A percentile compares a stretch with the other conserved stretches of the same genome.
Evolutionary conservation across 2,797 vertebrate genomes (phyloP).

Genomic region (Emydoidea blandingii): DNA sequence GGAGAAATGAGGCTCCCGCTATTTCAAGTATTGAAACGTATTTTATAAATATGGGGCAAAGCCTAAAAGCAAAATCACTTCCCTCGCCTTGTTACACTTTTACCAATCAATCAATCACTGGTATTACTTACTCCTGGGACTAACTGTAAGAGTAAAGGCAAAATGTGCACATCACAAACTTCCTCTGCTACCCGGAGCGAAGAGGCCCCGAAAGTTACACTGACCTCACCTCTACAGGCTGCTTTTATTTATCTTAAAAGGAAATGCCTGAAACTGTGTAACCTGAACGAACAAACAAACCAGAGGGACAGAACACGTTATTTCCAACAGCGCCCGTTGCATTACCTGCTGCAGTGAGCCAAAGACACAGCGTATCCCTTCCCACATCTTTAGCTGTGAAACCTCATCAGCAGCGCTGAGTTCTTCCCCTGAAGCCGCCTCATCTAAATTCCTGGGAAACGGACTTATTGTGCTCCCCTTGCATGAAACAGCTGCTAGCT

Average conservation of each 20-base stretch:
- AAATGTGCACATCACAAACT: not conserved
- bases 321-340: not conserved
- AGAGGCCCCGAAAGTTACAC: not conserved
- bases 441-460: conserved; percentile 53
- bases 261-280: not conserved
- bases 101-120: conserved; percentile 62
- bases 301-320: not conserved
- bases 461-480: conserved; percentile 33
- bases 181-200: not conserved
- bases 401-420: accelerated
- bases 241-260: not conserved
- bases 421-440: conserved; percentile 31
- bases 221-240: not conserved
- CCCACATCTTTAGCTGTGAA: not conserved
- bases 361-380: conserved; percentile 22
- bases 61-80: not conserved
- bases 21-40: not conserved
- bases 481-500: conserved; percentile 58
- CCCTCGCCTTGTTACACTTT: conserved; percentile 6
- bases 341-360: conserved; percentile 71
- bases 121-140: conserved; percentile 24
- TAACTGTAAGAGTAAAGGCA: not conserved
- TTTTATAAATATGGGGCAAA: not conserved
- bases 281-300: not conserved
- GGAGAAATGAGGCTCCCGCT: not conserved